Evolutionary conservation across 2,888 invertebrate species (phyloP), one percentile per base, ranked within the genome.

Genomic region (Bhutanitis thaidina): DNA sequence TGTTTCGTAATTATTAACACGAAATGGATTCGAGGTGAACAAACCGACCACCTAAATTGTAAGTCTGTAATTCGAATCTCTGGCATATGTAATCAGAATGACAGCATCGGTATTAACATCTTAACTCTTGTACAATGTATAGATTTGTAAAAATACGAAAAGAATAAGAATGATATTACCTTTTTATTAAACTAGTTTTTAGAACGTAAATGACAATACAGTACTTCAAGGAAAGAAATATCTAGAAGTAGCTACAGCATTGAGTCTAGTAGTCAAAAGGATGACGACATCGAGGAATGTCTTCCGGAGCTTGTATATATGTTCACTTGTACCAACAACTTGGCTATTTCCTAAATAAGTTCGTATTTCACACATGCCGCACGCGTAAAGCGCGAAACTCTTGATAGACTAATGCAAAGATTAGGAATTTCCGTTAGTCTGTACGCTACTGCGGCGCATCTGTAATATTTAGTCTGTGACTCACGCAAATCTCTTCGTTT

Each of bases 341-440:
- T 9, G 25, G 43, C 29, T 41, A 32, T 46, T 52, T 52, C 25
- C 46, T 43, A 46, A 41, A 52, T 41, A 46, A 41, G 51, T 36
- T 20, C 37, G 37, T 36, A 30, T 46, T 52, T 46, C 46, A 32
- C 51, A 44, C 39, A 40, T 57, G 63, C 59, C 60, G 65, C 71
- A 72, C 80, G 79, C 72, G 74, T 78, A 77, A 69, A 67, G 69
- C 72, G 74, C 71, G 74, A 67, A 67, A 74, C 65, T 66, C 60
- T 64, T 67, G 69, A 74, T 80, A 77, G 74, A 75, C 74, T 81
- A 87, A 84, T 82, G 80, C 74, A 77, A 78, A 87, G 86, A 88
- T 88, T 85, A 85, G 85, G 84, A 71, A 83, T 86, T 88, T 88
- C 88, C 88, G 87, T 69, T 80, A 61, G 56, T 54, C 44, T 58